Evolutionary conservation across 1,140 invertebrate species (phyloP).

Genomic region (Diuraphis noxia): DNA sequence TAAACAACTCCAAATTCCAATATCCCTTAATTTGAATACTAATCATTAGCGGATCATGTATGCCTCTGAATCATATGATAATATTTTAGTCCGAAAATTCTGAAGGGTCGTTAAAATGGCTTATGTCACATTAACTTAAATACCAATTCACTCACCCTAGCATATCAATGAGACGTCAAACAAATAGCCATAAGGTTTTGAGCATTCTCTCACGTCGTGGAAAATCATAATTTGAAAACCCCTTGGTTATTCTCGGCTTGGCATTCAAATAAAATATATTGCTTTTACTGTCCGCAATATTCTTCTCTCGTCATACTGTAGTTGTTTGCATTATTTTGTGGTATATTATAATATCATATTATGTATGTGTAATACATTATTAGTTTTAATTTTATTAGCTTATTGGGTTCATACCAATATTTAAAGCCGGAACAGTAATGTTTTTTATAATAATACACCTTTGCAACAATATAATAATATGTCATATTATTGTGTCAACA

Average conservation of each 20-base stretch:
- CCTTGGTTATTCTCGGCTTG: background rate
- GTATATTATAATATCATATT: background rate
- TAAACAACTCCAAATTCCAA: background rate
- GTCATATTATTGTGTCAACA: no score
- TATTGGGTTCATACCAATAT: background rate
- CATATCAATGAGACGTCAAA: background rate
- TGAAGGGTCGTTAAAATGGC: conserved; percentile 13
- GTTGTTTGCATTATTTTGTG: background rate
- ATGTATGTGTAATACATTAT: no score
- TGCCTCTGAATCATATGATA: background rate
- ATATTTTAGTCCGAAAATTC: background rate
- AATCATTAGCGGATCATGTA: background rate
- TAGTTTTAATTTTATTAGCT: background rate
- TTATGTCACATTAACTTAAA: conserved; percentile 21
- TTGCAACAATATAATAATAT: no score
- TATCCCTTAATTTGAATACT: background rate
- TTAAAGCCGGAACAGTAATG: background rate
- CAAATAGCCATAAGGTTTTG: background rate
- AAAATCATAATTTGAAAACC: background rate
- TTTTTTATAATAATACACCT: background rate
- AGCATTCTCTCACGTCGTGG: background rate
- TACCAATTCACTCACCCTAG: background rate
- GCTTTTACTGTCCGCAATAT: background rate
- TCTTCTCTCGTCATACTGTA: background rate
- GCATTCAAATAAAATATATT: background rate